A percentile compares a stretch with the other conserved stretches of the same genome.
phyloP scores from a whole-genome alignment of 2,888 invertebrate species.

The Acronicta psi region DNA sequence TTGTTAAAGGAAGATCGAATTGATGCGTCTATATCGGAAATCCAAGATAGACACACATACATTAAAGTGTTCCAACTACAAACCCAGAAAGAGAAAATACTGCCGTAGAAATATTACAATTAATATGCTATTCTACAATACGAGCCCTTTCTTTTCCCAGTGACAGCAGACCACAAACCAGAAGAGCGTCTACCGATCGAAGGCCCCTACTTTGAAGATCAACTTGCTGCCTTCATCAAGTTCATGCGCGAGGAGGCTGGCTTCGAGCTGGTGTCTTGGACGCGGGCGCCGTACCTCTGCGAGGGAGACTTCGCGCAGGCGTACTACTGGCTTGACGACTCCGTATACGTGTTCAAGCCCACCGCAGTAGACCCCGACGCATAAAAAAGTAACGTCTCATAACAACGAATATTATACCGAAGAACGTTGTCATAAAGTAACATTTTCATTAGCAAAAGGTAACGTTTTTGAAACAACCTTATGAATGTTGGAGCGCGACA shows the following conservation, averaged over 20 bases:
- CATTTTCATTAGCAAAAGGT: constrained; percentile 17
- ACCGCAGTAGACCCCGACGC: constrained; percentile 24
- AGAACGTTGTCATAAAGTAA: constrained; percentile 10
- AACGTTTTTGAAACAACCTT: constrained; percentile 29
- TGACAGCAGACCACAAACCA: constrained; percentile 92
- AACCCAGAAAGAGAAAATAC: too few species aligned
- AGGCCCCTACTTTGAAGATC: constrained; percentile 93
- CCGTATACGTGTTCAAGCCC: constrained; percentile 93
- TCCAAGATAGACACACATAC: too few species aligned
- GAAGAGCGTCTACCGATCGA: constrained; percentile 91
- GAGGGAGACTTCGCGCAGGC: constrained; percentile 98
- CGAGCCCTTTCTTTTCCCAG: constrained; percentile 68
- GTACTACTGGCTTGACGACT: constrained; percentile 97
- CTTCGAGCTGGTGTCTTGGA: constrained; percentile 95
- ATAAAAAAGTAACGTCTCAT: constrained; percentile 24
- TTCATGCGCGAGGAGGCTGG: constrained; percentile 91
- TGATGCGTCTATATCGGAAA: too few species aligned
- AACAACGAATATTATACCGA: constrained; percentile 37
- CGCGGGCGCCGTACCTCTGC: constrained; percentile 97
- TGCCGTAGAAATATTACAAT: too few species aligned
- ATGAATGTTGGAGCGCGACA: constrained; percentile 12
- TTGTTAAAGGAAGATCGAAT: too few species aligned
- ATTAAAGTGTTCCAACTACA: too few species aligned
- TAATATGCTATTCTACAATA: background rate
- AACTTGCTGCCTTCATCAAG: constrained; percentile 92